Evolutionary conservation across 2,113 vertebrate genomes (phyloP), one percentile per base, ranked within the genome.

Genomic region (Gavialis gangeticus): DNA sequence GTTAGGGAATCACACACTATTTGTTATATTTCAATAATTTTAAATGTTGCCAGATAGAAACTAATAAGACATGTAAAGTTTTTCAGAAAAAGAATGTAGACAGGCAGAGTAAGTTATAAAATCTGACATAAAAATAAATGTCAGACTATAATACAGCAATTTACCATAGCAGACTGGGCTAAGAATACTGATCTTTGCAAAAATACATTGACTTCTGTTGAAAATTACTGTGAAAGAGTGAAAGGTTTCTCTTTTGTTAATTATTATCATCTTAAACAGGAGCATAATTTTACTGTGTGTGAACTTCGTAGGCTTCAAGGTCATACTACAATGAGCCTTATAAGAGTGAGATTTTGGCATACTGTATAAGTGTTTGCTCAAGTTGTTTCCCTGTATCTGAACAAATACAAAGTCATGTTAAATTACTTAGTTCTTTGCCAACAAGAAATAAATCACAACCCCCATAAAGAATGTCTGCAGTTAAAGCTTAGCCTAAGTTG

Each of bases 1-100:
- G 37, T 37, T 67, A 34, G 10, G 17, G 13, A 13, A 79, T 62
- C n/a, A 21, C 19, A 60, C 12, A 30, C n/a, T 28, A 69, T 34
- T 60, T 25, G 58, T 13, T 57, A 37, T 37, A 10, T 28, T 46
- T 79, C 34, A 63, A 28, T 3, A 30, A 64, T 79, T 54, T 55
- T 22, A 37, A 55, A n/a, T 81, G 37, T 37, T 81, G 34, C 34
- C 34, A 34, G 34, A 34, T 34, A 34, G 34, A 34, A 34, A 34
- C 34, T 34, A 34, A 34, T 34, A 34, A 34, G 34, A 34, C 34
- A 34, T 34, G 34, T 34, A 34, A 34, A 34, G 34, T 34, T 16
- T 78, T 89, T 57, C 83, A 82, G 80, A 91, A 75, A 82, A 96
- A 94, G 94, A 97, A 97, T 96, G 93, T 95, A 94, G 95, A 86